Conservation (phyloP, 2,797 vertebrate genomes). For the Nannoperca australis region DNA sequence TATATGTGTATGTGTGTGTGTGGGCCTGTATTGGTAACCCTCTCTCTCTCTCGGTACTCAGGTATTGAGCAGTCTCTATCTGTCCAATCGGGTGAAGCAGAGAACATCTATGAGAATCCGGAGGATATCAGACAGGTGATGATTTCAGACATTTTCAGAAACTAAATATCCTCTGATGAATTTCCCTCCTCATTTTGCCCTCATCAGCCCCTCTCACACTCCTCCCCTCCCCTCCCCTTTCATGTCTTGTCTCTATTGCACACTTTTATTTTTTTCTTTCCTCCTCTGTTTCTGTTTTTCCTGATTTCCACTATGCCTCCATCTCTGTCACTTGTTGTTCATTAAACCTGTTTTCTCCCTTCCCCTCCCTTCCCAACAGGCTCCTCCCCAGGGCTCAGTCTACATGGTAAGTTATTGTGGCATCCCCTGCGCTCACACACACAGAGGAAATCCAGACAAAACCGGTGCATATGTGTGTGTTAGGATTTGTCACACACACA, state of each 20-base stretch:
- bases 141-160: constrained; percentile 43
- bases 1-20: constrained; percentile 32
- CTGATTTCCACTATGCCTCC: constrained; percentile 43
- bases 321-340: constrained; percentile 70
- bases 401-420: constrained; percentile 87
- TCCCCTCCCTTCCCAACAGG: constrained; percentile 73
- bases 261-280: constrained; percentile 22
- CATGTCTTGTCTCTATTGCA: constrained; percentile 24
- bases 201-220: constrained; percentile 8
- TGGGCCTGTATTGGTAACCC: constrained; percentile 22
- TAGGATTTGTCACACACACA: constrained; percentile 46
- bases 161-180: constrained; percentile 46
- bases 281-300: constrained; percentile 31
- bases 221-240: neutral
- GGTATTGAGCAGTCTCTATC: constrained; percentile 84
- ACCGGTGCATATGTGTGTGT: constrained; percentile 33
- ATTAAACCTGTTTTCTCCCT: constrained; percentile 70
- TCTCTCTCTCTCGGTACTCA: constrained; percentile 60
- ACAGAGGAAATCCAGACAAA: constrained; percentile 1
- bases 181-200: constrained; percentile 23
- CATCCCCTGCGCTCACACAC: constrained; percentile 42
- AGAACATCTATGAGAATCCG: constrained; percentile 88
- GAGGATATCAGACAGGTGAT: constrained; percentile 86
- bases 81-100: constrained; percentile 76
- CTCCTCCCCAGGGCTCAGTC: constrained; percentile 78